Conservation (phyloP, 2,113 vertebrate genomes). For the Takifugu flavidus region DNA sequence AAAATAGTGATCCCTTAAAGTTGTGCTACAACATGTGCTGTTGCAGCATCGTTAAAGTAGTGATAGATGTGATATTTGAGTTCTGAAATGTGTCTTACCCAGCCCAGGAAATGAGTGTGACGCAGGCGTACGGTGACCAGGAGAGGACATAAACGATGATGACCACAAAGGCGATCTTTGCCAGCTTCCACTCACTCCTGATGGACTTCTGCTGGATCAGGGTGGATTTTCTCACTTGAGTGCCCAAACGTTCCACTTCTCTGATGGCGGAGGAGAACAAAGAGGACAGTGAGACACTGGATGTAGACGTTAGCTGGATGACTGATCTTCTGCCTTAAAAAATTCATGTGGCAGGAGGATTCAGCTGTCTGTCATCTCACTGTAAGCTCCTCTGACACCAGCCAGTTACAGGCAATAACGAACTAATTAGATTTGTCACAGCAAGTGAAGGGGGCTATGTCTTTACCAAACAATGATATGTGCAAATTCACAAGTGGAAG, state of each 20-base stretch:
- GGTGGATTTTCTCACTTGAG: slow-evolving; percentile 74
- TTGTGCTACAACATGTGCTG: too few species aligned
- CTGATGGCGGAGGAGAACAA: slow-evolving; percentile 56
- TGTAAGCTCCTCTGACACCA: too few species aligned
- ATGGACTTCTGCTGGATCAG: slow-evolving; percentile 73
- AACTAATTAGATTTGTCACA: neutral
- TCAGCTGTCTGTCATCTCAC: neutral
- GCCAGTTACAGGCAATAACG: too few species aligned
- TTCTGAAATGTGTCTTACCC: slow-evolving; percentile 75
- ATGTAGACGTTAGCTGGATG: too few species aligned
- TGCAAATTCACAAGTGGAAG: too few species aligned
- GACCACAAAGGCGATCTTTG: slow-evolving; percentile 86
- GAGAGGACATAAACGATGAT: slow-evolving; percentile 88
- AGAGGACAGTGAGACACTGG: neutral
- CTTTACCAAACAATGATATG: too few species aligned
- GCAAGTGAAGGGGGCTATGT: neutral
- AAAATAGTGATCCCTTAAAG: too few species aligned
- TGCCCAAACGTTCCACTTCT: slow-evolving; percentile 76
- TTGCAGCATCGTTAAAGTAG: too few species aligned
- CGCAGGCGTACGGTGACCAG: slow-evolving; percentile 89
- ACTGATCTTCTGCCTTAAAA: neutral
- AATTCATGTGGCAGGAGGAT: neutral
- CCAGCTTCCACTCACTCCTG: slow-evolving; percentile 90
- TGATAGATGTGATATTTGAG: too few species aligned
- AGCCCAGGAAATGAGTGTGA: slow-evolving; percentile 87